These are phyloP conservation scores for Psammodynastes pulverulentus DNA, from an alignment of 2,113 vertebrate genomes.

Conservation along the genomic window DNA sequence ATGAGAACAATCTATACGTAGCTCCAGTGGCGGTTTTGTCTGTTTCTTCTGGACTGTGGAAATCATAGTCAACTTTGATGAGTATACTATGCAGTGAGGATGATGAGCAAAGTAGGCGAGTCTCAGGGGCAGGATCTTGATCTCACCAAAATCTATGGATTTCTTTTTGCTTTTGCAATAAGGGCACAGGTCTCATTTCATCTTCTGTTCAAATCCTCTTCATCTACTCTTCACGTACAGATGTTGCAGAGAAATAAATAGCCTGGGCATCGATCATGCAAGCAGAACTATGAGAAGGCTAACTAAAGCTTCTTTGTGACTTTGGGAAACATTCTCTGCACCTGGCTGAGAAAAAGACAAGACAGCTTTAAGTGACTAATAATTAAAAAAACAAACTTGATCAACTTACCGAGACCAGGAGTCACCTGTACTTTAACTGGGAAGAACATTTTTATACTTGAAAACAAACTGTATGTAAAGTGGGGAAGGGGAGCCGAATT, in stretches of 20 bases:
- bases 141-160: background rate
- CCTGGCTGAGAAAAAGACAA: fast-evolving
- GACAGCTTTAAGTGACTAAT: fast-evolving
- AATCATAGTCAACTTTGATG: background rate
- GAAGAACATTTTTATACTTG: background rate
- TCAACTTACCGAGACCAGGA: background rate
- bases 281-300: background rate
- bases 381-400: fast-evolving
- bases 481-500: fast-evolving
- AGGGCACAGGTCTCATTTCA: background rate
- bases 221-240: too few species aligned
- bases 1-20: fast-evolving
- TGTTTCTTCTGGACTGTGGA: background rate
- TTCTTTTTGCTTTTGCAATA: background rate
- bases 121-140: background rate
- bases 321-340: background rate
- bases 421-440: background rate
- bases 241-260: background rate
- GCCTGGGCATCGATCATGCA: background rate
- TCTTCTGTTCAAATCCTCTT: fast-evolving
- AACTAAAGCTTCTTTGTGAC: background rate
- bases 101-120: background rate
- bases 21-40: background rate
- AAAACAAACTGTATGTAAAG: background rate
- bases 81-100: background rate